Base-by-base conservation (phyloP, 2,797 vertebrate species). In the Staurois parvus region DNA sequence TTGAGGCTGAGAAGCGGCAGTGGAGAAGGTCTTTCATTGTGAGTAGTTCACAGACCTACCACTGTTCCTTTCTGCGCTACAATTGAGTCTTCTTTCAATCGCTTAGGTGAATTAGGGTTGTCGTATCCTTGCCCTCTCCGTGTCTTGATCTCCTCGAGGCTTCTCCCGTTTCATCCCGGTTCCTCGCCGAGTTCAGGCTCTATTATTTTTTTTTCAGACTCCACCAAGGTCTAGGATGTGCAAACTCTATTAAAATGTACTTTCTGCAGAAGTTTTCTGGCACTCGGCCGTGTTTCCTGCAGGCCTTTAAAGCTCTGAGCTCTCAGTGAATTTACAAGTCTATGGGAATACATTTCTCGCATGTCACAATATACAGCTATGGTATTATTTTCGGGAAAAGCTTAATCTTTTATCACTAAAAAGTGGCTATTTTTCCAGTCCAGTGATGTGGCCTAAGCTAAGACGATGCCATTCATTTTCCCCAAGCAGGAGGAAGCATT, bases 1-100 rank as follows among this genome's bases (percentile, higher is more conserved):
- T 83, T 87, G 76, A 87, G 85, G 56, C 40, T 79, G 40, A n/a
- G 68, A 67, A 86, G 75, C 80, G 37, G 56, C 2, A 87, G 85
- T 86, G 17, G 66, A 81, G 42, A 64, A 79, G 81, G n/a, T 73
- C 75, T 87, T 81, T 79, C 72, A 68, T 83, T 70, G 85, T 72
- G 34, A 87, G 85, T 87, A 83, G 75, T 83, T 87, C 85, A 83
- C 37, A 83, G 85, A 87, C 75, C 85, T 69, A 86, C 85, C 37
- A 34, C 70, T 83, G 26, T 83, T 85, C 62, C 79, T 87, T 88
- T 87, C 73, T 86, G 77, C 72, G 56, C 17, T 64, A 72, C 76
- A 78, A 88, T 87, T 40, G 67, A 87, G 24, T 83, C 76, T 78
- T 62, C 70, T 83, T 80, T 85, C 83, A 73, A 17, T 88, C 83